Percentiles rank a stretch among this genome's conserved stretches.
Conservation (phyloP, 2,113 vertebrate genomes). For the Erpornis zantholeuca region DNA sequence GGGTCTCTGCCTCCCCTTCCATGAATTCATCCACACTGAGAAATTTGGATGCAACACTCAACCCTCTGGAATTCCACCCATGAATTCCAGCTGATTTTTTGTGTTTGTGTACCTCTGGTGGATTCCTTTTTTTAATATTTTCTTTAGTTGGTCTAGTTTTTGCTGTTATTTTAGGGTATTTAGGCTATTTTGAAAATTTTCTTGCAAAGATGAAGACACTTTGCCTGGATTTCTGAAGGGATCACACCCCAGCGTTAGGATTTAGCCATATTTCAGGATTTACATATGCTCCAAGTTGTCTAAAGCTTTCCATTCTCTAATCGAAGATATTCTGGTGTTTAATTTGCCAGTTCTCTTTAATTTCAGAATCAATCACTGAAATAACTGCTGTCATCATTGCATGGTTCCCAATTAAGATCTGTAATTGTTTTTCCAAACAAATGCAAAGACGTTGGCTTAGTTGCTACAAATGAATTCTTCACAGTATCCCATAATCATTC, state of each 20-base stretch:
- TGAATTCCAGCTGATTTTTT: not conserved
- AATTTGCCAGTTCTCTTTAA: conserved; percentile 69
- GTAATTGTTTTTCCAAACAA: conserved; percentile 79
- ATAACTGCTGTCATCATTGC: conserved; percentile 78
- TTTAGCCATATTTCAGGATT: not conserved
- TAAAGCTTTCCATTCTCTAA: conserved; percentile 5
- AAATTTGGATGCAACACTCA: not conserved
- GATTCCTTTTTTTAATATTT: not conserved
- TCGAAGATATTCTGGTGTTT: not conserved
- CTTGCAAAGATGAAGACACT: not conserved
- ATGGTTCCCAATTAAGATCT: conserved; percentile 72
- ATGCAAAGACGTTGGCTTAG: conserved; percentile 69
- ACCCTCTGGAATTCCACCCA: not conserved
- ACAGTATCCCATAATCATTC: conserved; percentile 65
- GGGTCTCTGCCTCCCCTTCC: not conserved
- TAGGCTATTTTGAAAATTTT: too few relatives aligned
- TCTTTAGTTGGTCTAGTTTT: fast-evolving
- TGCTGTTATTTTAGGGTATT: not conserved
- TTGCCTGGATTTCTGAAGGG: not conserved
- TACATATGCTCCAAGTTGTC: not conserved
- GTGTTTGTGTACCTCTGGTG: not conserved
- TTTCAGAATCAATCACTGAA: conserved; percentile 75
- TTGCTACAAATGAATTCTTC: conserved; percentile 72
- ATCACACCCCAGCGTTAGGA: not conserved
- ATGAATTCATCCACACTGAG: not conserved